These are phyloP conservation scores for Frankliniella fusca DNA, from an alignment of 2,888 invertebrate genomes.

Conservation along the genomic window DNA sequence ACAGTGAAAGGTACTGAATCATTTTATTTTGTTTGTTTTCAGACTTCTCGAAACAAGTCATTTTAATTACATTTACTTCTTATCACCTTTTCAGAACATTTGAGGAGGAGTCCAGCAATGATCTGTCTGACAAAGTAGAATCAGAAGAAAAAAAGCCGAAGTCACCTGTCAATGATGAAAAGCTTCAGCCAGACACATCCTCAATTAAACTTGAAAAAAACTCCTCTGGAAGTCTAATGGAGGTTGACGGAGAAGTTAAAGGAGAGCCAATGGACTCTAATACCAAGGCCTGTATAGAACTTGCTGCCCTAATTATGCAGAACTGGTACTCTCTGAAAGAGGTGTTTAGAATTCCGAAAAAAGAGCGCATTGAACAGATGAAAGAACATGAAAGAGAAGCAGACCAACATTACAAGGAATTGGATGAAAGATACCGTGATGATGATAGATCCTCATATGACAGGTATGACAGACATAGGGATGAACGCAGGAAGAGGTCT, in stretches of 20 bases:
- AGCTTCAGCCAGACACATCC: background rate
- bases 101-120: conserved; percentile 35
- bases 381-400: conserved; percentile 92
- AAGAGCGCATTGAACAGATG: conserved; percentile 89
- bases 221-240: background rate
- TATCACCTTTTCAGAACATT: conserved; percentile 18
- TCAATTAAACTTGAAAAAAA: background rate
- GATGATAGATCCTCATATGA: conserved; percentile 45
- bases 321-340: conserved; percentile 68
- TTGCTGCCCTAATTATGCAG: conserved; percentile 61
- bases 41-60: background rate
- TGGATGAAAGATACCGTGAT: conserved; percentile 47
- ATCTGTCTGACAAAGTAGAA: conserved; percentile 22
- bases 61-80: background rate
- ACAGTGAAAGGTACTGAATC: conserved; percentile 35
- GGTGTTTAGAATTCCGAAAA: conserved; percentile 88
- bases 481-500: conserved; percentile 45
- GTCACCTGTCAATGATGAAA: background rate
- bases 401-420: conserved; percentile 44
- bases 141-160: conserved; percentile 28
- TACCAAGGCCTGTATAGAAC: background rate
- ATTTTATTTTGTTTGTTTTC: background rate
- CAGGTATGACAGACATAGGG: conserved; percentile 42
- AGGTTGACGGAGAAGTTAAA: background rate
- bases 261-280: background rate